Base-by-base conservation (phyloP, 1,140 invertebrate genomes). In the Drepana arcuata region DNA sequence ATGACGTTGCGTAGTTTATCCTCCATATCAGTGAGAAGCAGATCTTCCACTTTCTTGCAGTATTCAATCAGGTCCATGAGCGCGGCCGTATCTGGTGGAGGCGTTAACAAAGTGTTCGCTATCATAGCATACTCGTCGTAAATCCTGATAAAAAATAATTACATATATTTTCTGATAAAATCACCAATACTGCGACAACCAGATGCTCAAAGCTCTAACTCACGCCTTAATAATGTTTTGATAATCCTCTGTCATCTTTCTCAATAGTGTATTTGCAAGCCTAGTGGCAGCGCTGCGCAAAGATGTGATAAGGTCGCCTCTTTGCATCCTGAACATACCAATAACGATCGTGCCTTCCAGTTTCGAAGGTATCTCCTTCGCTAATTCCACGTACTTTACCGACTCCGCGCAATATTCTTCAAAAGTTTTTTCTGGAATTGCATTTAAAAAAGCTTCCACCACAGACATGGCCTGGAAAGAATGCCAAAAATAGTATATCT, bases 321-420 rank as follows among this genome's bases (percentile, higher is more conserved):
- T 88, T 65, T 94, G 89, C 48, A 98, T 89, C 56, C 94, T 91
- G 72, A 95, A 98, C 69, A 96, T 90, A 13, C 93, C 93, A 39
- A 94, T 89, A 11, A 89, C 87, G 15, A 92, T 86, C 0, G 90
- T 89, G 23, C 88, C 86, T 59, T 90, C 86, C 11, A 91, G 84
- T 32, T 88, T 85, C 1, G 86, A 79, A 5, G 88, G 88, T 38
- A 94, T 89, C 38, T 88, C 85, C 38, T 86, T 82, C 6, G 87
- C 85, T 14, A 93, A 73, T 16, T 85, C 67, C 36, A 91, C 86
- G 56, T 90, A 93, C 44, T 88, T 86, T 16, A 88, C 70, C 5
- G 93, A 87, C 44, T 90, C 73, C 7, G 84, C 75, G 15, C 85
- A 84, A 53, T 88, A 93, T 45, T 91, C 87, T 12, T 93, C 86